A percentile compares a stretch with the other conserved stretches of the same genome.
phyloP scores from a whole-genome alignment of 2,797 vertebrate genomes.

The Cryptoblepharus egeriae region DNA sequence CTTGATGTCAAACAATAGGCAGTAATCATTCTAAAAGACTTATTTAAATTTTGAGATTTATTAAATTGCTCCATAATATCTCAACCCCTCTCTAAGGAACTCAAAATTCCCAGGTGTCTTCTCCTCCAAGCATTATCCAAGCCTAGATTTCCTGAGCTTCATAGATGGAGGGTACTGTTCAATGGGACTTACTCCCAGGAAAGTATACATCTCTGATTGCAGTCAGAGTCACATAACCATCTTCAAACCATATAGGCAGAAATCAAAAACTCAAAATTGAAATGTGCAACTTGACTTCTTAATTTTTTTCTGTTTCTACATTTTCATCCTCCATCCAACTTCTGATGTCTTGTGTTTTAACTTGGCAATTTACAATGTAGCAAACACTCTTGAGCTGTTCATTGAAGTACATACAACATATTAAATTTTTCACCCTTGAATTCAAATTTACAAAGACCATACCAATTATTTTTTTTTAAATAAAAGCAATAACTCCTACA shows the following conservation, averaged over 20 bases:
- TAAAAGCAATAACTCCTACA: background rate
- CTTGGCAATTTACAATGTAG: background rate
- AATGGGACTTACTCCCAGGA: no score
- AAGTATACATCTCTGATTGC: no score
- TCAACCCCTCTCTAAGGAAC: background rate
- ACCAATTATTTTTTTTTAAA: background rate
- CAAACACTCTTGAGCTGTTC: background rate
- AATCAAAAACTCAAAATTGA: background rate
- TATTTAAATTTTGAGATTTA: background rate
- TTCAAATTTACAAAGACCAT: constrained; percentile 1
- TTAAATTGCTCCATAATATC: background rate
- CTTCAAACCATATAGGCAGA: background rate
- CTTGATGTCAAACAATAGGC: background rate
- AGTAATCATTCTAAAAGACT: background rate
- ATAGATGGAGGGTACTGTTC: no score
- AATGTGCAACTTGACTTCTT: background rate
- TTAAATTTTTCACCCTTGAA: background rate
- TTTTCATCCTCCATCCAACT: background rate
- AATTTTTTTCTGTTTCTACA: background rate
- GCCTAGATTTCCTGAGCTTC: background rate
- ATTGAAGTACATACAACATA: background rate
- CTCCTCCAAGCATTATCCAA: background rate
- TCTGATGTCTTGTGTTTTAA: background rate
- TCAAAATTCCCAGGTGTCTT: background rate
- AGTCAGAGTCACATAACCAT: background rate